A percentile compares a stretch with the other conserved stretches of the same genome.
These are phyloP conservation scores for Gallinago paraguaiae DNA, from an alignment of 2,113 vertebrate species.

Conservation along the genomic window DNA sequence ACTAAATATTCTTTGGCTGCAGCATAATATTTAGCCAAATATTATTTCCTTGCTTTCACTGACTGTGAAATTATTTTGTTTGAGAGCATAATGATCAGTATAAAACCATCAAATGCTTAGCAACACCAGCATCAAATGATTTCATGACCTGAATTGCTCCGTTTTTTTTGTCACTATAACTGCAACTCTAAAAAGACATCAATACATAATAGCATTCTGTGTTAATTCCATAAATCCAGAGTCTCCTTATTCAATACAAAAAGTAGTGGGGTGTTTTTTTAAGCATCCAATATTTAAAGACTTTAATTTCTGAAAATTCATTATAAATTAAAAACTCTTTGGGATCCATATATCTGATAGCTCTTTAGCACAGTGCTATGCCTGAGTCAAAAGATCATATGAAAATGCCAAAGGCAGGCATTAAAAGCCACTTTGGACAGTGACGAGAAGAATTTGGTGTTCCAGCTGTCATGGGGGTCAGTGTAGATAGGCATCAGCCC, in stretches of 20 bases:
- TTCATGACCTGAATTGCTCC: not conserved
- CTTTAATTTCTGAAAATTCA: not conserved
- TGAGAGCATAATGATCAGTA: not conserved
- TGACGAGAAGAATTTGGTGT: not conserved
- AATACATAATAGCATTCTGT: not conserved
- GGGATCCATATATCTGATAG: not conserved
- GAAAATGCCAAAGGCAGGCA: not conserved
- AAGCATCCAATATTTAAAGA: not conserved
- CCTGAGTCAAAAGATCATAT: not conserved
- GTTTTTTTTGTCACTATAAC: not conserved
- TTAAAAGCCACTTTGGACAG: not conserved
- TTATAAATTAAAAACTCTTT: not conserved
- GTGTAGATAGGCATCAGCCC: fast-evolving
- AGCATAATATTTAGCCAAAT: not conserved
- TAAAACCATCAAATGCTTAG: not conserved
- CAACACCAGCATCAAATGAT: not conserved
- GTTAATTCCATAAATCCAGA: not conserved
- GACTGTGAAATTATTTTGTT: not conserved
- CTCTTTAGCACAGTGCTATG: not conserved
- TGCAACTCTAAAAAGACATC: not conserved
- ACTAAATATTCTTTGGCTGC: not conserved
- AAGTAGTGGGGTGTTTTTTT: not conserved
- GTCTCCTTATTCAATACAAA: not conserved
- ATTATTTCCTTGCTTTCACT: not conserved
- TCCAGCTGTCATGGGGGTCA: not conserved